Evolutionary conservation across 2,113 vertebrate genomes (phyloP).

Genomic region (Theristicus caerulescens): DNA sequence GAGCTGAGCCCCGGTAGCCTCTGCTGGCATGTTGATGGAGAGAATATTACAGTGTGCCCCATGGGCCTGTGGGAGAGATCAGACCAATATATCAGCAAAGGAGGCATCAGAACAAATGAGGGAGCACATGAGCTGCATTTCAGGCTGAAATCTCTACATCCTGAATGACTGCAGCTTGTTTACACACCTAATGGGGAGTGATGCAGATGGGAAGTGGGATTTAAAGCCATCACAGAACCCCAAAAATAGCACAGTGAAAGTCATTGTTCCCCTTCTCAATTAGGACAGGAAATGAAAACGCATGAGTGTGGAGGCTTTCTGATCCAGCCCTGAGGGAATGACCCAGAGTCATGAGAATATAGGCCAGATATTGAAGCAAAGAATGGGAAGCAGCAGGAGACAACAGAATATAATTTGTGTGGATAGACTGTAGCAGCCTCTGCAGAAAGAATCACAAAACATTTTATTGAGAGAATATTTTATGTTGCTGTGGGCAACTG

Average conservation of each 20-base stretch:
- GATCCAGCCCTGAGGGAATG: conserved; percentile 7
- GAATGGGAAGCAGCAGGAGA: conserved; percentile 33
- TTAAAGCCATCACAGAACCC: conserved; percentile 1
- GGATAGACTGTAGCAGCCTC: not conserved
- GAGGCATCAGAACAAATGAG: not conserved
- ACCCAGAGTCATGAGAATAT: conserved; percentile 50
- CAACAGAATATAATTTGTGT: not conserved
- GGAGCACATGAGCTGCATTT: conserved; percentile 30
- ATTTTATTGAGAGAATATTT: not conserved
- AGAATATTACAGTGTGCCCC: not conserved
- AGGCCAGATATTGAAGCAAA: conserved; percentile 34
- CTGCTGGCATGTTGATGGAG: not conserved
- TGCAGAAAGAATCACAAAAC: not conserved
- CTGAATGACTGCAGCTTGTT: not conserved
- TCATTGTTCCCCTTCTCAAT: not conserved
- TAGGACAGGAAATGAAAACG: not conserved
- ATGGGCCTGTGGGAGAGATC: not conserved
- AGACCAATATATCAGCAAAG: not conserved
- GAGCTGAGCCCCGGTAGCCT: not conserved
- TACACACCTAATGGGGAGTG: not conserved
- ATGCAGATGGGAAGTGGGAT: not conserved
- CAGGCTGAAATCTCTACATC: not conserved
- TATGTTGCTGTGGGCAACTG: not conserved
- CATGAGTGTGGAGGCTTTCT: not conserved
- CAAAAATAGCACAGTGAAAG: conserved; percentile 30